Evolutionary conservation across 2,797 vertebrate species (phyloP).

Genomic region (Smutsia temminckii): DNA sequence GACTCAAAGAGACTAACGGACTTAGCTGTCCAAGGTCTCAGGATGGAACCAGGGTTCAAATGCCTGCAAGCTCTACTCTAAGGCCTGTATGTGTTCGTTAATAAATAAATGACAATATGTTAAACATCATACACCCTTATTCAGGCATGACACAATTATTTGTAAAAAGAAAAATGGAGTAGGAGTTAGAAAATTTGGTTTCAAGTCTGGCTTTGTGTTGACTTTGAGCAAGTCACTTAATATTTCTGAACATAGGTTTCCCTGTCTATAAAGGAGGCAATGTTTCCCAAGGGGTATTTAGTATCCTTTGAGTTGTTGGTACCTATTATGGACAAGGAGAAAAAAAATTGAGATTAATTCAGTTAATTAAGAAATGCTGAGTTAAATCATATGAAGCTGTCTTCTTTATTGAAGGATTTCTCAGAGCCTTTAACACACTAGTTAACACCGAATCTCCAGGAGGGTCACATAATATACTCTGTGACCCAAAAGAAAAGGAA

Average conservation of each 20-base stretch:
- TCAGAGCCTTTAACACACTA: background rate
- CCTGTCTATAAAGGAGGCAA: background rate
- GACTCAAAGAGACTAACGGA: background rate
- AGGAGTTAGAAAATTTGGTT: background rate
- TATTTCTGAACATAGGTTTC: background rate
- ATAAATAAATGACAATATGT: background rate
- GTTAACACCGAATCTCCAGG: background rate
- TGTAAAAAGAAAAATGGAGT: background rate
- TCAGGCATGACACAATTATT: background rate
- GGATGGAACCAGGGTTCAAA: background rate
- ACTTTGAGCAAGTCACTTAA: background rate
- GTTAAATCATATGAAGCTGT: background rate
- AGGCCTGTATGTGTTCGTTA: background rate
- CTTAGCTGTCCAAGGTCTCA: background rate
- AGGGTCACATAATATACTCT: background rate
- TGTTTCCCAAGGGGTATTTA: background rate
- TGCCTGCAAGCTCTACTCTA: background rate
- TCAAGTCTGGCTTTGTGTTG: background rate
- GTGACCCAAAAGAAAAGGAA: background rate
- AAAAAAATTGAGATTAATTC: background rate
- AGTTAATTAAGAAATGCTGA: background rate
- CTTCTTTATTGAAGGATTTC: background rate
- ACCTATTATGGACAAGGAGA: background rate
- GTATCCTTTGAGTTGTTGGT: background rate
- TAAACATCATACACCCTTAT: background rate